Conservation (phyloP, 2,113 vertebrate genomes). For the Trematocara marginatum region DNA sequence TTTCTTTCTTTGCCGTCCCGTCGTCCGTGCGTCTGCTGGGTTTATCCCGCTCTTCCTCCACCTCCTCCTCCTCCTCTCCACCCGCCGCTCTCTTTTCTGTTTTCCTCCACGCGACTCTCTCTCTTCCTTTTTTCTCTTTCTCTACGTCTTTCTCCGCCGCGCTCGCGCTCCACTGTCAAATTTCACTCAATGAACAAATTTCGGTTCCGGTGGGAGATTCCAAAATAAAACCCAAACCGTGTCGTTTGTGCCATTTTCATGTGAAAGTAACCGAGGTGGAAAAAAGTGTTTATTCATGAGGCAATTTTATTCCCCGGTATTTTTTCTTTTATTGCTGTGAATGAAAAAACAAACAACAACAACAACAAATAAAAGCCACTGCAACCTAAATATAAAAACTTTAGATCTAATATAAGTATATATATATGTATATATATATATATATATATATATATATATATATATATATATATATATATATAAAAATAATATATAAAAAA, state of each 20-base stretch:
- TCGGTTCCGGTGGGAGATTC: background rate
- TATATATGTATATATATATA: too few species aligned
- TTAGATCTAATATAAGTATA: background rate
- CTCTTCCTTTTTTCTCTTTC: background rate
- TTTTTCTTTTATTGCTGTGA: background rate
- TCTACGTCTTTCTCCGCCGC: background rate
- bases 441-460: too few species aligned
- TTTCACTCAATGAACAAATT: background rate
- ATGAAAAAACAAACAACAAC: background rate
- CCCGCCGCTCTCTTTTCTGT: background rate
- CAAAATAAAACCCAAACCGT: constrained; percentile 9
- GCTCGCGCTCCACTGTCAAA: background rate
- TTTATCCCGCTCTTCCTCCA: background rate
- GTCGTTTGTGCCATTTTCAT: background rate
- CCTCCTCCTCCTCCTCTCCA: background rate
- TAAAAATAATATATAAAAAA: too few species aligned
- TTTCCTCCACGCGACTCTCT: background rate
- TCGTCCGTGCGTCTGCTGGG: background rate
- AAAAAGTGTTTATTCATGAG: background rate
- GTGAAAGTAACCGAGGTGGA: background rate
- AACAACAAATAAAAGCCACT: background rate
- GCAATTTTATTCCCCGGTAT: background rate
- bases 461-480: background rate
- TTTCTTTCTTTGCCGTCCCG: background rate
- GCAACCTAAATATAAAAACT: background rate